phyloP scores from a whole-genome alignment of 2,888 invertebrate genomes.

The Lypha dubia region DNA sequence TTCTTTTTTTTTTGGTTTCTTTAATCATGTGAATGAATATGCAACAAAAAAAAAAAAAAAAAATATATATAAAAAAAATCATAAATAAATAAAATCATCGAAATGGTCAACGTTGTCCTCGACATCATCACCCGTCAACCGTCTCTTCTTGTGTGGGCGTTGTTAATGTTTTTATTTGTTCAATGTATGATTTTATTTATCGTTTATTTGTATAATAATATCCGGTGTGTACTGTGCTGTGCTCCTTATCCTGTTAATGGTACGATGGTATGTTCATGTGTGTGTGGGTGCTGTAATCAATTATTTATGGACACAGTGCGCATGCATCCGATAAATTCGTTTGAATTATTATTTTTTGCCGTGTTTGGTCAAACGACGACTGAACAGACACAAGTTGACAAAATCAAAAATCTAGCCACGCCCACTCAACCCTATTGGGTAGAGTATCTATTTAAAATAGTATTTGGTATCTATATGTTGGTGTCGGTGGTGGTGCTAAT shows the following conservation, averaged over 20 bases:
- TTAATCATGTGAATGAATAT: slow-evolving; percentile 24
- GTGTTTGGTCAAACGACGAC: slow-evolving; percentile 97
- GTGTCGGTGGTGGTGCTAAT: slow-evolving; percentile 99
- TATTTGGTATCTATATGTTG: slow-evolving; percentile 98
- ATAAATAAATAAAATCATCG: not conserved
- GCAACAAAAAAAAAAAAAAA: slow-evolving; percentile 13
- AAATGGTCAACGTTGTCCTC: slow-evolving; percentile 39
- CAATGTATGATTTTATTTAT: slow-evolving; percentile 64
- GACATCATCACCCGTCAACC: slow-evolving; percentile 40
- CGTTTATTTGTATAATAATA: slow-evolving; percentile 54
- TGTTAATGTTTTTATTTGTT: slow-evolving; percentile 70
- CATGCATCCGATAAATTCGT: slow-evolving; percentile 95
- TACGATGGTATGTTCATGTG: slow-evolving; percentile 64
- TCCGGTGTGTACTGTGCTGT: slow-evolving; percentile 75
- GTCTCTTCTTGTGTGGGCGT: slow-evolving; percentile 67
- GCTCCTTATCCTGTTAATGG: slow-evolving; percentile 73
- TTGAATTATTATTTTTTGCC: slow-evolving; percentile 99
- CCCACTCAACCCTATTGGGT: slow-evolving; percentile 91
- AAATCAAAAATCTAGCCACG: slow-evolving; percentile 84
- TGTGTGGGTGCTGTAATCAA: slow-evolving; percentile 49
- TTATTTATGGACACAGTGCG: slow-evolving; percentile 86
- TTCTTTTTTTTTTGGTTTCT: slow-evolving; percentile 67
- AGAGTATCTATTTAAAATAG: slow-evolving; percentile 92
- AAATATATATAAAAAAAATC: too few species aligned
- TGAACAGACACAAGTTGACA: slow-evolving; percentile 89